phyloP scores from a whole-genome alignment of 1,140 invertebrate genomes.

The Drosophila nannoptera region DNA sequence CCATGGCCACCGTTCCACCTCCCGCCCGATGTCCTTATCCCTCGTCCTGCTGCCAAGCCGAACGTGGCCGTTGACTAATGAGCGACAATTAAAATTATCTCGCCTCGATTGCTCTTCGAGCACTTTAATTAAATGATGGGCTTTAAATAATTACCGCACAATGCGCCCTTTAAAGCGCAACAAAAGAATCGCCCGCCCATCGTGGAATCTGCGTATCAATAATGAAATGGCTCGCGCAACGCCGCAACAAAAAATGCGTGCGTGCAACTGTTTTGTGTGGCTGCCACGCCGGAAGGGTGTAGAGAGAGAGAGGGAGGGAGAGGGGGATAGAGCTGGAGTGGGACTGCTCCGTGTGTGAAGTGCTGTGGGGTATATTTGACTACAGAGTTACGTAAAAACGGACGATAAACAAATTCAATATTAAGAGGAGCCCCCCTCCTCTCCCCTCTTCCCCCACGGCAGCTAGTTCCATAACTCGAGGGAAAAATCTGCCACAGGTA shows the following conservation, averaged over 20 bases:
- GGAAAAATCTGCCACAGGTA: slow-evolving; percentile 1
- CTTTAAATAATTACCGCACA: slow-evolving; percentile 31
- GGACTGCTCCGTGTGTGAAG: background rate
- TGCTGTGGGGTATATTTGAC: background rate
- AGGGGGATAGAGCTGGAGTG: background rate
- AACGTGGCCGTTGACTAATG: slow-evolving; percentile 15
- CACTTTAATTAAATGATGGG: slow-evolving; percentile 34
- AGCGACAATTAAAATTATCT: slow-evolving; percentile 23
- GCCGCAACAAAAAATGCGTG: slow-evolving; percentile 25
- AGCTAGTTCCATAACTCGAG: background rate
- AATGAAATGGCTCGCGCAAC: slow-evolving; percentile 23
- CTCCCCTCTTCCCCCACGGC: no score
- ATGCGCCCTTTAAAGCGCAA: background rate
- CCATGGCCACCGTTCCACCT: background rate
- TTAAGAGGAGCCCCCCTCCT: background rate
- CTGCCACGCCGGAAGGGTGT: slow-evolving; percentile 8
- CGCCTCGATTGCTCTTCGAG: slow-evolving; percentile 14
- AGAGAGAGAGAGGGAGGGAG: background rate
- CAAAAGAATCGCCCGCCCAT: background rate
- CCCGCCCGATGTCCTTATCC: background rate
- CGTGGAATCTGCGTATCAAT: slow-evolving; percentile 29
- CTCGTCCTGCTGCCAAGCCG: background rate
- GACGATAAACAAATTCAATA: background rate
- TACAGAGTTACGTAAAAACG: slow-evolving; percentile 6
- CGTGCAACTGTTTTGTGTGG: slow-evolving; percentile 10